These are phyloP conservation scores for Sitta europaea DNA, from an alignment of 2,113 vertebrate species.

Conservation along the genomic window DNA sequence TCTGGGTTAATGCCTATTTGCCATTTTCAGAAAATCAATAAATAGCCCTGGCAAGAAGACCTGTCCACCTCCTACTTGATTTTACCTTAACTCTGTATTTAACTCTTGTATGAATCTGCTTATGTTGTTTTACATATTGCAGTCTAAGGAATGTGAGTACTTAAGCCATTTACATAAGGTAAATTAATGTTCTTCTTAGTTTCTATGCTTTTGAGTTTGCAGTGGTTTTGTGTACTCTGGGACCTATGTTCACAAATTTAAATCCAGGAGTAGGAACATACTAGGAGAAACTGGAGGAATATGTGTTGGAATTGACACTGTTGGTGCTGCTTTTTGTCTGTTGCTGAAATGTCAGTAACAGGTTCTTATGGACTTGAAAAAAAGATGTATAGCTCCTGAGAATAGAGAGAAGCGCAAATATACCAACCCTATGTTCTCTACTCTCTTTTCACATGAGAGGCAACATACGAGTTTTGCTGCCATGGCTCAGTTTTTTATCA, in stretches of 20 bases:
- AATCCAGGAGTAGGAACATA: background rate
- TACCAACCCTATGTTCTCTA: background rate
- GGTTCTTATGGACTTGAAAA: background rate
- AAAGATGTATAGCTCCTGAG: background rate
- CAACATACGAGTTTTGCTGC: background rate
- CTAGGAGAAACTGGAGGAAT: background rate
- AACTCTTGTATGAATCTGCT: background rate
- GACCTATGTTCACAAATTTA: fast-evolving
- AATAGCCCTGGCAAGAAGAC: background rate
- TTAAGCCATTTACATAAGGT: background rate
- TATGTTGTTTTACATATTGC: background rate
- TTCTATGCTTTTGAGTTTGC: background rate
- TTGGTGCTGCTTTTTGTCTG: background rate
- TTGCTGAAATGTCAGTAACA: background rate
- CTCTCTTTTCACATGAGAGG: background rate
- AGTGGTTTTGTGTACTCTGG: background rate
- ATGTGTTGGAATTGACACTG: background rate
- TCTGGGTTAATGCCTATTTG: background rate
- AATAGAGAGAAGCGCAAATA: background rate
- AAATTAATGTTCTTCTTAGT: background rate
- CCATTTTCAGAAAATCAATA: background rate
- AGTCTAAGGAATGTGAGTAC: background rate
- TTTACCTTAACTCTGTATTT: background rate
- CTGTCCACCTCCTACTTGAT: background rate
- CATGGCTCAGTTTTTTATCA: fast-evolving